Conservation (phyloP, 2,888 invertebrate species). For the Rhingia campestris region DNA sequence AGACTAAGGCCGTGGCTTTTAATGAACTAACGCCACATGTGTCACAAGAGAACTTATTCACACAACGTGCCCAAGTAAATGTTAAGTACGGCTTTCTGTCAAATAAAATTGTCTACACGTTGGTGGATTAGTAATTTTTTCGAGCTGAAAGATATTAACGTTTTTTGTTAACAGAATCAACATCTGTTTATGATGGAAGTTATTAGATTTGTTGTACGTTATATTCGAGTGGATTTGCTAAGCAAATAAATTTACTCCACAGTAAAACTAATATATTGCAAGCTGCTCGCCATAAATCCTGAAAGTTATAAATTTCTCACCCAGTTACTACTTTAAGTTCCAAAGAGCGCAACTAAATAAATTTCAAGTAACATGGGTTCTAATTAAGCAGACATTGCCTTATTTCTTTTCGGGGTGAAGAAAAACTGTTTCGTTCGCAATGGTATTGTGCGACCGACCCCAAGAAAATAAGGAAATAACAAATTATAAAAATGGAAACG, state of each 20-base stretch:
- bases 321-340: conserved; percentile 8
- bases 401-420: conserved; percentile 9
- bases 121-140: no score
- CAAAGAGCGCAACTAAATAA: conserved; percentile 13
- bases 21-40: no score
- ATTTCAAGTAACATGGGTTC: conserved; percentile 23
- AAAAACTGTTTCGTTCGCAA: no score
- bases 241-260: conserved; percentile 45
- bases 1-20: no score
- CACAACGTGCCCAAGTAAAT: no score
- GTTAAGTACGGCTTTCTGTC: no score
- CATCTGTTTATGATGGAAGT: no score
- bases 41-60: no score
- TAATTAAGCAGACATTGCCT: conserved; percentile 48
- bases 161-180: no score
- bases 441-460: neutral
- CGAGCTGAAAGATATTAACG: no score
- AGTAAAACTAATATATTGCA: conserved; percentile 2
- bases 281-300: conserved; percentile 19
- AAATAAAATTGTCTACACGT: no score
- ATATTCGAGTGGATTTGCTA: conserved; percentile 48
- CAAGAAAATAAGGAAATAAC: neutral
- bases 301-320: conserved; percentile 39
- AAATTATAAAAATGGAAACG: neutral
- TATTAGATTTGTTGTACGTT: no score